Percentiles rank a stretch among this genome's conserved stretches.
phyloP scores from a whole-genome alignment of 2,113 vertebrate genomes.

The Anolis carolinensis region DNA sequence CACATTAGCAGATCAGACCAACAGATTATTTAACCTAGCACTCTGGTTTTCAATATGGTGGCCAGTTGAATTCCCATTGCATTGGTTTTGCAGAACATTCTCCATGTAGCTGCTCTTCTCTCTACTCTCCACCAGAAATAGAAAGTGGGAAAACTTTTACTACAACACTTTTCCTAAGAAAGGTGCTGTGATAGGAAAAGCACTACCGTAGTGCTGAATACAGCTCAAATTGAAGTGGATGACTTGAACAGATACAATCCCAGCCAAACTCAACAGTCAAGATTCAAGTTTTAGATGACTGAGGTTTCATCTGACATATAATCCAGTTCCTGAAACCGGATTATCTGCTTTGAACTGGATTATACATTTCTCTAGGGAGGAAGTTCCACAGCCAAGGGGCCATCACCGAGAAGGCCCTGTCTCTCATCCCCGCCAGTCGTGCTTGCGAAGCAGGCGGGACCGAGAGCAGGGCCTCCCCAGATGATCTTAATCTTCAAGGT shows the following conservation, averaged over 20 bases:
- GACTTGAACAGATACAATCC: not conserved
- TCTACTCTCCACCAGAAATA: too few species aligned
- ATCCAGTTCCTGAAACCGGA: too few species aligned
- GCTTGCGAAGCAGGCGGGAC: too few species aligned
- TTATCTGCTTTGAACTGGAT: too few species aligned
- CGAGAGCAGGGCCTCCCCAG: too few species aligned
- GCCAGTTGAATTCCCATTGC: not conserved
- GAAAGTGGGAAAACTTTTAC: not conserved
- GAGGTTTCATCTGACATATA: too few species aligned
- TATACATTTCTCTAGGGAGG: too few species aligned
- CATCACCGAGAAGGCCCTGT: too few species aligned
- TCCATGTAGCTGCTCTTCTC: not conserved
- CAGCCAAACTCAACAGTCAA: not conserved
- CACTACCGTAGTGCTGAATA: too few species aligned
- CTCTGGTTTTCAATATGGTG: not conserved
- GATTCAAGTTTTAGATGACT: not conserved
- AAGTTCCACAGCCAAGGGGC: too few species aligned
- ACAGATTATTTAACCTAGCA: not conserved
- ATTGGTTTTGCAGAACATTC: not conserved
- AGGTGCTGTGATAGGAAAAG: not conserved
- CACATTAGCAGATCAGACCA: not conserved
- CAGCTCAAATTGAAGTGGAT: not conserved
- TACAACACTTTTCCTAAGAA: not conserved
- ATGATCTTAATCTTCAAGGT: too few species aligned
- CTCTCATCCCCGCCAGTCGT: too few species aligned